Percentiles rank a stretch among this genome's conserved stretches.
Evolutionary conservation across 2,797 vertebrate species (phyloP).

Genomic region (Gymnothorax javanicus): DNA sequence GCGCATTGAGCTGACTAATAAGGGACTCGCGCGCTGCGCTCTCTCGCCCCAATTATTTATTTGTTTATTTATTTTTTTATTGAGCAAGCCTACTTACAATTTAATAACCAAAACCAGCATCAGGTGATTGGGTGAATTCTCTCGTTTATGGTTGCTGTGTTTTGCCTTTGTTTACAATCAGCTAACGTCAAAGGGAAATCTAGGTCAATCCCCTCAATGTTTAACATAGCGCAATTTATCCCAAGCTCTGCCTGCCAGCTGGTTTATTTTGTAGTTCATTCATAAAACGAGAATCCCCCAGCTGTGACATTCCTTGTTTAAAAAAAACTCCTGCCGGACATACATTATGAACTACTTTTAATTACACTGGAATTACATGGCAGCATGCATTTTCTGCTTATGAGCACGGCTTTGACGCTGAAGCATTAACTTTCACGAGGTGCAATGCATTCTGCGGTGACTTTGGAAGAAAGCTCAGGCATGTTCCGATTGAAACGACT

Average conservation of each 20-base stretch:
- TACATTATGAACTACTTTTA: not conserved
- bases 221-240: not conserved
- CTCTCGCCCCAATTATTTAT: too few species aligned
- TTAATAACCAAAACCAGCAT: not conserved
- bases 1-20: too few species aligned
- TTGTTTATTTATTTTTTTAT: too few species aligned
- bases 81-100: too few species aligned
- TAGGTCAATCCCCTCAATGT: not conserved
- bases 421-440: not conserved
- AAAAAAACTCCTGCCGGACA: not conserved
- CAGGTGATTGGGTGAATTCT: not conserved
- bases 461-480: not conserved
- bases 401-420: not conserved
- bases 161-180: not conserved
- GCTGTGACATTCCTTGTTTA: not conserved
- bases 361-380: not conserved
- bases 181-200: not conserved
- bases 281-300: not conserved
- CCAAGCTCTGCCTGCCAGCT: not conserved
- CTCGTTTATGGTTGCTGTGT: not conserved
- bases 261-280: slow-evolving; percentile 2
- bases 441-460: not conserved
- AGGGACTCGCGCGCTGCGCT: too few species aligned
- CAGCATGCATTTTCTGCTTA: not conserved
- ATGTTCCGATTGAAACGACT: not conserved